Evolutionary conservation across 2,888 invertebrate species (phyloP), one percentile per base, ranked within the genome.

Genomic region (Drosophila macrospina): DNA sequence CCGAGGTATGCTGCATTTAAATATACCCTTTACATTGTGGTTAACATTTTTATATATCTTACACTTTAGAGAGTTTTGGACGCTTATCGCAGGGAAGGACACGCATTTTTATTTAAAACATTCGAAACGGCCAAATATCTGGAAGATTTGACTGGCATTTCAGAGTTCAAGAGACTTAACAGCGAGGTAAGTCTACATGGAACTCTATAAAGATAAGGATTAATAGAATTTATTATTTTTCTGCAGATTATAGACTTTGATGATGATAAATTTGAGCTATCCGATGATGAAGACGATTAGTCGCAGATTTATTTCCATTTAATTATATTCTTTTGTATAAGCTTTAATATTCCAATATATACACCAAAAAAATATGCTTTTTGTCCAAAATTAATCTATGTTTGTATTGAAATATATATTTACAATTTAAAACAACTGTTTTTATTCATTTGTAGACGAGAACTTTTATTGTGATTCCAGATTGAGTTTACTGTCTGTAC

Each of bases 61-160:
- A 37, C 30, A 39, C 73, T 79, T 15, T 47, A 92, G 91, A 85
- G 78, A 48, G 91, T 94, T 16, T 70, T 94, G n/a, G 75, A 92
- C 2, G 93, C 93, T 57, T 94, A 93, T 86, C 85, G 90, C 55
- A 88, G 91, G 0, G 93, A 94, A 10, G 95, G 95, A 0, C 94
- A 95, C 50, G 94, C 95, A 15, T 98, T 98, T 91, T 91, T 98
- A 28, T 89, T 96, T 52, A 94, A 95, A 82, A 97, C 95, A 0
- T 97, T 97, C 86, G 95, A 96, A 87, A 95, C 96, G 75, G 95
- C 97, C 0, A 94, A 94, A 67, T 96, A 95, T 92, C 93, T 99
- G 86, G 98, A 98, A 92, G 95, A 96, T 75, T 91, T 98, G 3
- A 97, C 98, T 0, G 98, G 98, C 0, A 93, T 99, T 39, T 93